Conservation (phyloP, 2,797 vertebrate genomes). For the Lepus townsendii region DNA sequence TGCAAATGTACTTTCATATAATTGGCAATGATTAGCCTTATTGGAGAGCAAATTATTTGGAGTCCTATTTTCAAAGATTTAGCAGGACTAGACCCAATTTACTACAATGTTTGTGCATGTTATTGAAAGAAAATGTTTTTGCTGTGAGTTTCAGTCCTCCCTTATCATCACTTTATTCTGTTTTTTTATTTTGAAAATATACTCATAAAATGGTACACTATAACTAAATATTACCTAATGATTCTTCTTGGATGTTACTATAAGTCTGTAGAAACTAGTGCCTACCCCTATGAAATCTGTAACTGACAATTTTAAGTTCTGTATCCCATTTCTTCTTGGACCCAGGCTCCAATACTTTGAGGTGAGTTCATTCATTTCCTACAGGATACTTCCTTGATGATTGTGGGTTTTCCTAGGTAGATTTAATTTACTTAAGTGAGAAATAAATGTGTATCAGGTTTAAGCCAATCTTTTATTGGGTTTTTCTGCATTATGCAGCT, state of each 20-base stretch:
- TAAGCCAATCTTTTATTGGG: not conserved
- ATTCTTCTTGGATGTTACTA: not conserved
- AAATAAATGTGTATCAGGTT: not conserved
- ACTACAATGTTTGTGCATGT: not conserved
- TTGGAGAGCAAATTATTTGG: not conserved
- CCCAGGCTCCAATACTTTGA: not conserved
- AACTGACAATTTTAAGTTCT: not conserved
- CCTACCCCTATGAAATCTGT: not conserved
- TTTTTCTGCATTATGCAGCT: not conserved
- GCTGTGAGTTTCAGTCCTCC: not conserved
- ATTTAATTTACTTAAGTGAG: not conserved
- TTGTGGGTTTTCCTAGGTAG: not conserved
- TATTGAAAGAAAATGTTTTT: not conserved
- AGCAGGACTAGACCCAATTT: not conserved
- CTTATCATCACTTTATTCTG: not conserved
- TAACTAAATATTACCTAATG: not conserved
- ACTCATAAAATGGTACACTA: not conserved
- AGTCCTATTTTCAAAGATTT: slow-evolving; percentile 54
- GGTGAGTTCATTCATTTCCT: slow-evolving; percentile 2
- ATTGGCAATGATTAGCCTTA: not conserved
- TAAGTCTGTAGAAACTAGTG: not conserved
- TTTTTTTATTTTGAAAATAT: not conserved
- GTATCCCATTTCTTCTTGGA: not conserved
- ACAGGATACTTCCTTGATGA: not conserved
- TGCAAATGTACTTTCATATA: not conserved